Evolutionary conservation across 2,113 vertebrate species (phyloP).

Genomic region (Ursus arctos): DNA sequence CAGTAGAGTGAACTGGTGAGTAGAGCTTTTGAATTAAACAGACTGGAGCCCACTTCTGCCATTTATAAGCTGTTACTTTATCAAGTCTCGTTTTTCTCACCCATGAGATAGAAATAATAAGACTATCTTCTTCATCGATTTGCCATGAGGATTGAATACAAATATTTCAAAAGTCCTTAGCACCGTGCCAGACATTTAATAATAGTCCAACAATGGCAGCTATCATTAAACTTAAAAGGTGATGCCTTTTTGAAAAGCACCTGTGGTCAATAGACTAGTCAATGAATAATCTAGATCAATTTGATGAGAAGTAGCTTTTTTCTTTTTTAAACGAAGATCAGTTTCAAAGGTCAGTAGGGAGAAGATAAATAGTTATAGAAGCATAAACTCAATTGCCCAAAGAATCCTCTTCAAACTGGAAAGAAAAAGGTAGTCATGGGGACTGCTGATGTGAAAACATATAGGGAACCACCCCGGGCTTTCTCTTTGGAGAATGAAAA

Average conservation of each 20-base stretch:
- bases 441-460: slow-evolving; percentile 29
- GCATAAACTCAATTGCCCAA: slow-evolving; percentile 31
- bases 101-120: slow-evolving; percentile 19
- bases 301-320: slow-evolving; percentile 55
- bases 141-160: background rate
- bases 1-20: background rate
- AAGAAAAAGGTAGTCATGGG: slow-evolving; percentile 60
- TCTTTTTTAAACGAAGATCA: slow-evolving; percentile 38
- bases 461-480: background rate
- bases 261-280: background rate
- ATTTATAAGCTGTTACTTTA: background rate
- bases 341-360: slow-evolving; percentile 54
- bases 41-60: background rate
- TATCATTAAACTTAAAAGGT: background rate
- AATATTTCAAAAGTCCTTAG: background rate
- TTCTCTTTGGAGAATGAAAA: slow-evolving; percentile 28
- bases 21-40: background rate
- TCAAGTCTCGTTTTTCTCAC: background rate
- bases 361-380: slow-evolving; percentile 39
- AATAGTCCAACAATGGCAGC: background rate
- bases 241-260: background rate
- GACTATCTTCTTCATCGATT: background rate
- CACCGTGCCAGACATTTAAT: background rate
- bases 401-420: slow-evolving; percentile 56
- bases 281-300: slow-evolving; percentile 47